These are phyloP conservation scores for Garrulus glandarius DNA, from an alignment of 2,797 vertebrate species.

Conservation along the genomic window DNA sequence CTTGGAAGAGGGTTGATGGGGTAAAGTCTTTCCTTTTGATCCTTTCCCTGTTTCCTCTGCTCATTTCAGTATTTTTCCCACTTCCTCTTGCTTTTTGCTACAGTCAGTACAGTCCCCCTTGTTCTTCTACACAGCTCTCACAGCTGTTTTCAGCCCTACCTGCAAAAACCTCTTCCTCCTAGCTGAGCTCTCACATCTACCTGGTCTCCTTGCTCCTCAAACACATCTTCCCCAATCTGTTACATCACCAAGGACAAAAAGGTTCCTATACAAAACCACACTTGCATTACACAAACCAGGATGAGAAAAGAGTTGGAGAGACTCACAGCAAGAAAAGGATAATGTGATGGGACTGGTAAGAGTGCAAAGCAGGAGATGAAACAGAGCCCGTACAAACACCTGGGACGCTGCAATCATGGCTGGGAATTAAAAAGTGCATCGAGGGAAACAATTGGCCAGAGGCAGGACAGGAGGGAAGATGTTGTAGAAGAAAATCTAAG, in stretches of 20 bases:
- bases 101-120: neutral
- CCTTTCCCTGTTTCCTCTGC: neutral
- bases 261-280: neutral
- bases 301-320: neutral
- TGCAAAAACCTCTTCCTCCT: neutral
- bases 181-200: neutral
- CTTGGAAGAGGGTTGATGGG: neutral
- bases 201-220: neutral
- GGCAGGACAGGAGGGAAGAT: neutral
- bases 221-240: neutral
- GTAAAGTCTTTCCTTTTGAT: neutral
- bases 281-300: neutral
- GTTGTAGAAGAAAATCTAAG: neutral
- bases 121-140: neutral
- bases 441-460: neutral
- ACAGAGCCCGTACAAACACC: neutral
- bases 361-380: neutral
- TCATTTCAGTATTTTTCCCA: neutral
- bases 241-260: neutral
- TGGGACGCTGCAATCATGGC: accelerated
- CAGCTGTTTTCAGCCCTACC: neutral
- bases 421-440: neutral
- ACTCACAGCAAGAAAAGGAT: neutral
- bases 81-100: neutral
- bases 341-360: neutral